phyloP scores from a whole-genome alignment of 2,113 vertebrate genomes.

The Empidonax alnorum region DNA sequence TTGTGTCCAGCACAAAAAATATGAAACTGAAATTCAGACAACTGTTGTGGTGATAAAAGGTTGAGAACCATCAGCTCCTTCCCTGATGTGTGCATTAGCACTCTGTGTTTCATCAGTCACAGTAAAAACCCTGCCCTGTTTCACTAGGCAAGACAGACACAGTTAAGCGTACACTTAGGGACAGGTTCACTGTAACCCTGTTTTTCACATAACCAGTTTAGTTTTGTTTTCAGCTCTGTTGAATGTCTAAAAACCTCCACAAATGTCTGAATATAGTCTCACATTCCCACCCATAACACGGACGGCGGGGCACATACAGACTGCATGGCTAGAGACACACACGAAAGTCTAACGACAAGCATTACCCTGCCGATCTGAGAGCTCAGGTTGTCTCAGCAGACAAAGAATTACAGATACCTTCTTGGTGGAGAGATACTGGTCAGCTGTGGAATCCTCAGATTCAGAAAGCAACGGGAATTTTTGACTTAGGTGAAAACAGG shows the following conservation, averaged over 20 bases:
- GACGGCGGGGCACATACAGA: rapidly evolving
- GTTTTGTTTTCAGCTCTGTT: background rate
- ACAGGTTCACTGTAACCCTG: background rate
- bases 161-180: background rate
- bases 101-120: background rate
- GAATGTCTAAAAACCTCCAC: background rate
- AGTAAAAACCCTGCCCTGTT: background rate
- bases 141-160: background rate
- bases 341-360: background rate
- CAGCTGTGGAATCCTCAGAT: background rate
- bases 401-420: background rate
- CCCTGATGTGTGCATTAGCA: background rate
- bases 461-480: background rate
- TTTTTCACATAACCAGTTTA: background rate
- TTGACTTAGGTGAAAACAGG: background rate
- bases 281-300: background rate
- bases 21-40: background rate
- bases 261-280: background rate
- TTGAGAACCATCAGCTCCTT: background rate
- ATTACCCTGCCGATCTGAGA: background rate
- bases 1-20: background rate
- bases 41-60: background rate
- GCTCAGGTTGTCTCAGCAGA: background rate
- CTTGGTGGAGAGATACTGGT: background rate
- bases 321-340: background rate